phyloP scores from a whole-genome alignment of 2,113 vertebrate species.

The Phocoena phocoena region DNA sequence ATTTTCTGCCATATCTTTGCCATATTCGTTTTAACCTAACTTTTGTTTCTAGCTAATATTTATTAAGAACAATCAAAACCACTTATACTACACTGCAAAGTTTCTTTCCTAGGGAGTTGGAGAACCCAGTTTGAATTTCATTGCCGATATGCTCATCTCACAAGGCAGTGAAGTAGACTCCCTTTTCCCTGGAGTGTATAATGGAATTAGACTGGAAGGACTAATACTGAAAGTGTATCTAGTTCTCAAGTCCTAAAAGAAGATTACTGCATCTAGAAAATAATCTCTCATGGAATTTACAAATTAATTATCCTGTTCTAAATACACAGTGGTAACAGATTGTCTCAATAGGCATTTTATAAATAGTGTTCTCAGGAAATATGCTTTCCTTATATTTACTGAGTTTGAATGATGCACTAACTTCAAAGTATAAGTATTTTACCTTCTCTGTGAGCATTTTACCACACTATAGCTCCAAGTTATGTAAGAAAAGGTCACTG shows the following conservation, averaged over 20 bases:
- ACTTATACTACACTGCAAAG: neutral
- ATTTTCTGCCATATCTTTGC: neutral
- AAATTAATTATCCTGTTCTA: neutral
- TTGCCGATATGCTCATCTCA: neutral
- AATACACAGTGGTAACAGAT: neutral
- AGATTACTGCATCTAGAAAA: neutral
- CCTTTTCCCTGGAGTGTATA: neutral
- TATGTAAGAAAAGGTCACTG: neutral
- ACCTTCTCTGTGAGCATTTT: neutral
- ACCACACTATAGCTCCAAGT: neutral
- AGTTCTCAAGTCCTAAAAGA: constrained; percentile 28
- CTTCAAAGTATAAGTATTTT: neutral
- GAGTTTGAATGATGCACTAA: neutral
- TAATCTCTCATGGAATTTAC: neutral
- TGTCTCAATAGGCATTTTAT: neutral
- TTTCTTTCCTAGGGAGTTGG: neutral
- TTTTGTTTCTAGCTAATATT: neutral
- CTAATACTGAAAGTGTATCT: neutral
- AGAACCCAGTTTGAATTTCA: neutral
- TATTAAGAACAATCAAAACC: neutral
- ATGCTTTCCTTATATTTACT: neutral
- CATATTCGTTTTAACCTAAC: neutral
- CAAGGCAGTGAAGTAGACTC: neutral
- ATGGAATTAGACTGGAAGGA: constrained; percentile 3
- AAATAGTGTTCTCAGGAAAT: neutral